Percentiles rank a stretch among this genome's conserved stretches.
Evolutionary conservation across 1,140 invertebrate species (phyloP).

Genomic region (Drosophila repleta): DNA sequence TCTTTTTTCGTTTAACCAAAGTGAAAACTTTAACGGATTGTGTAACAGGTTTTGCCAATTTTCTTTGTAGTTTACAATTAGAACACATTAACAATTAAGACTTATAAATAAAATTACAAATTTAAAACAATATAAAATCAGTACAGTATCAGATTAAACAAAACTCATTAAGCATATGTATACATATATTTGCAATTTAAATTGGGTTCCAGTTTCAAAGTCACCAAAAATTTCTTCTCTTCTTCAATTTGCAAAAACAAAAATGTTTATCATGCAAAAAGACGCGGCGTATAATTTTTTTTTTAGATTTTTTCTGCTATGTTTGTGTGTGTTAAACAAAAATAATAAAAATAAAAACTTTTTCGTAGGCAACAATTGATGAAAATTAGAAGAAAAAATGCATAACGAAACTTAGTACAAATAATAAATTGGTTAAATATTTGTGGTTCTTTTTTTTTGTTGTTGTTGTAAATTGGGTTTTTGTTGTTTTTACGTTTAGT

Average conservation of each 20-base stretch:
- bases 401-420: conserved; percentile 60
- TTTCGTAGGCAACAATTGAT: conserved; percentile 41
- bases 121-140: conserved; percentile 81
- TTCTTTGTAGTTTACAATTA: conserved; percentile 75
- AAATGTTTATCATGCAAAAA: conserved; percentile 59
- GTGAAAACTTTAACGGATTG: conserved; percentile 67
- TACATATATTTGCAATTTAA: conserved; percentile 76
- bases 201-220: conserved; percentile 65
- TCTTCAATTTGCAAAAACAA: conserved; percentile 25
- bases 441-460: conserved; percentile 26
- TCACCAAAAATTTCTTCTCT: conserved; percentile 59
- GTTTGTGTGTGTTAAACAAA: conserved; percentile 69
- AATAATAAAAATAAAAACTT: conserved; percentile 38
- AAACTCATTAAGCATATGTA: conserved; percentile 73
- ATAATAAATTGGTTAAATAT: conserved; percentile 56
- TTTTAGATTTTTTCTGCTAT: conserved; percentile 46
- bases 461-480: conserved; percentile 14
- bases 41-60: conserved; percentile 75
- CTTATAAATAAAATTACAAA: conserved; percentile 78
- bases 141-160: conserved; percentile 80
- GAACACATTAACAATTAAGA: conserved; percentile 80
- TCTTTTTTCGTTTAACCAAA: conserved; percentile 19
- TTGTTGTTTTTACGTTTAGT: conserved; percentile 35
- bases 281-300: conserved; percentile 44
- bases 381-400: conserved; percentile 36